Conservation (phyloP, 2,113 vertebrate species). For the Ochotona princeps region DNA sequence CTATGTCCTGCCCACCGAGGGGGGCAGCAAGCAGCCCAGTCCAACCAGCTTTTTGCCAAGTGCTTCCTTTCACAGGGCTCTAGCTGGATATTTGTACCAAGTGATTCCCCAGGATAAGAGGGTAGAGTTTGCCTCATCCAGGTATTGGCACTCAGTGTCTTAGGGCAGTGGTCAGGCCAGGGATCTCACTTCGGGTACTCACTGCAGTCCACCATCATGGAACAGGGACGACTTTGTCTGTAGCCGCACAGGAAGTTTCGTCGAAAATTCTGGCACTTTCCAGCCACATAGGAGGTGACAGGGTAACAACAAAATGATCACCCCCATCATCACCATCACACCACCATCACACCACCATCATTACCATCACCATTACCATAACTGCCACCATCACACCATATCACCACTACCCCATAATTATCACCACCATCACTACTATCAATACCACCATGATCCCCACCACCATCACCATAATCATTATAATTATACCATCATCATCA, state of each 20-base stretch:
- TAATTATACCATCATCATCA: no score
- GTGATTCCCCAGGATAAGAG: constrained; percentile 82
- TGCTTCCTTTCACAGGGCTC: constrained; percentile 59
- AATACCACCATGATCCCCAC: no score
- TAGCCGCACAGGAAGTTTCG: not conserved
- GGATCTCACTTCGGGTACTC: not conserved
- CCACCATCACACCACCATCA: not conserved
- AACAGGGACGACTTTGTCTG: not conserved
- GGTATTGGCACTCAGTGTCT: constrained; percentile 79
- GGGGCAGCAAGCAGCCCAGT: not conserved
- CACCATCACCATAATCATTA: no score
- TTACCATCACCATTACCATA: not conserved
- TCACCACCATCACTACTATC: no score
- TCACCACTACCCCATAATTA: not conserved
- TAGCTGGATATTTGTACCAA: constrained; percentile 81
- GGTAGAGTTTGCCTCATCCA: constrained; percentile 87
- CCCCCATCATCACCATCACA: not conserved
- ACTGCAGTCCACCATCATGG: not conserved
- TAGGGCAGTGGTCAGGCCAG: rapidly evolving
- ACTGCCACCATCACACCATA: no score
- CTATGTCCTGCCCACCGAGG: constrained; percentile 78
- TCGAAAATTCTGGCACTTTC: not conserved
- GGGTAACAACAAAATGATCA: not conserved
- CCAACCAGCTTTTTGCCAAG: constrained; percentile 87
- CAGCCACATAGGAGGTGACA: not conserved